Base-by-base conservation (phyloP, 2,888 invertebrate genomes). In the Spisula solida region DNA sequence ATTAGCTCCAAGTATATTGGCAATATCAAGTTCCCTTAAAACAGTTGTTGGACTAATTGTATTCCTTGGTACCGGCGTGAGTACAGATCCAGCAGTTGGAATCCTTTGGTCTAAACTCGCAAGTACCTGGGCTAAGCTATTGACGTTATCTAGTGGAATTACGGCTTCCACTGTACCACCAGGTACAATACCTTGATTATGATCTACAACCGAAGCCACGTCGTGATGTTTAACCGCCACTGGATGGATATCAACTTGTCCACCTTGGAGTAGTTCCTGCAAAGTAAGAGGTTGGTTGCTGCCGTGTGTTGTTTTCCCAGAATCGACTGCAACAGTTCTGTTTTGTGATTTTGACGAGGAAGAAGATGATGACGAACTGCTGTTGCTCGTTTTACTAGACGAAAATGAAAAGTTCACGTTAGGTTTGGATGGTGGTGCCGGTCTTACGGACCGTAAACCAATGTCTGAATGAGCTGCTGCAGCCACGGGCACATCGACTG, bases 311-410 rank as follows among this genome's bases (percentile, higher is more conserved):
- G 4, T 18, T 60, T 14, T 60, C 2, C 60, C 60, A 16, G 29
- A 12, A 0, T n/a, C 80, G 14, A 25, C 48, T 48, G 16, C 48
- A 48, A 66, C n/a, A 75, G 18, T 83, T n/a, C 29, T 70, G 18
- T 34, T 60, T 34, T 82, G 2, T 10, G 84, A 55, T 51, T 31
- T 29, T 34, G 91, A 91, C 10, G 87, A 85, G 5, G 91, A 91
- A 2, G 84, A 87, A 1, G 91, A 91, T 20, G 89, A 89, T 1
- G 91, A 89, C 0, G 91, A 91, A 56, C 85, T 88, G 47, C 89
- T 89, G 56, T 81, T 91, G 51, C 89, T 91, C 48, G 80, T 88
- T 34, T 85, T 70, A 29, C 83, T 86, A 5, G 86, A 88, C 12
- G 90, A 88, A 60, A 90, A 87, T 0, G 90, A 90, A 83, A 90